Percentiles rank a stretch among this genome's conserved stretches.
These are phyloP conservation scores for Isoperla grammatica DNA, from an alignment of 2,888 invertebrate species.

Conservation along the genomic window DNA sequence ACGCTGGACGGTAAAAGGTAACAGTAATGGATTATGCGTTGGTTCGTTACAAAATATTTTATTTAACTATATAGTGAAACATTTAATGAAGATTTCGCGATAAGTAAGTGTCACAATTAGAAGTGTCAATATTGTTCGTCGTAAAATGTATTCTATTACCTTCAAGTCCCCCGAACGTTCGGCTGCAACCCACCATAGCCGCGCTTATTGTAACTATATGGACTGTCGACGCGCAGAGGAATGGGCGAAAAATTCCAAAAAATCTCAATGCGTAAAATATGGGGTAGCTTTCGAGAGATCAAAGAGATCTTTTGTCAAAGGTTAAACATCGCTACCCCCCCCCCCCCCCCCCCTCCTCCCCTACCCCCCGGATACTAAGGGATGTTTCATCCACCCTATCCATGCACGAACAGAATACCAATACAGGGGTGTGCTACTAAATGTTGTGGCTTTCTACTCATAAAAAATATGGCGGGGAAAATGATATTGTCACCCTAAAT, in stretches of 20 bases:
- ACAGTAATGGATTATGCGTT: too few relatives aligned
- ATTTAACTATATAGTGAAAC: too few relatives aligned
- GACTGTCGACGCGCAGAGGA: not conserved
- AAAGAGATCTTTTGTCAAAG: constrained; percentile 19
- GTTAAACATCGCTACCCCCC: constrained; percentile 3
- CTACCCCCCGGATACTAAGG: not conserved
- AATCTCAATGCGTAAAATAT: constrained; percentile 17
- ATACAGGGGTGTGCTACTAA: constrained; percentile 10
- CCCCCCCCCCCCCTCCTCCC: not conserved
- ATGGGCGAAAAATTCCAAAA: constrained; percentile 10
- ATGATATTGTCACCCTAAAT: too few relatives aligned
- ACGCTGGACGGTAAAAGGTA: too few relatives aligned
- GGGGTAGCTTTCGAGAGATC: constrained; percentile 15
- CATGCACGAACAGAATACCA: constrained; percentile 1
- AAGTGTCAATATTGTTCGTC: too few relatives aligned
- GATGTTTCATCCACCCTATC: not conserved
- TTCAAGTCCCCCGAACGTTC: too few relatives aligned
- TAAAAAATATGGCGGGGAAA: not conserved
- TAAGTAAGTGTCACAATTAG: too few relatives aligned
- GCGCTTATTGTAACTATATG: not conserved
- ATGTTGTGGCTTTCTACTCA: constrained; percentile 1
- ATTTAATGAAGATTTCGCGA: too few relatives aligned
- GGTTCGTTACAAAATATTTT: too few relatives aligned
- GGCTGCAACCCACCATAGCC: too few relatives aligned
- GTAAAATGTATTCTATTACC: too few relatives aligned